Percentiles rank a stretch among this genome's conserved stretches.
phyloP scores from a whole-genome alignment of 1,140 invertebrate species.

The Ceratitis capitata region DNA sequence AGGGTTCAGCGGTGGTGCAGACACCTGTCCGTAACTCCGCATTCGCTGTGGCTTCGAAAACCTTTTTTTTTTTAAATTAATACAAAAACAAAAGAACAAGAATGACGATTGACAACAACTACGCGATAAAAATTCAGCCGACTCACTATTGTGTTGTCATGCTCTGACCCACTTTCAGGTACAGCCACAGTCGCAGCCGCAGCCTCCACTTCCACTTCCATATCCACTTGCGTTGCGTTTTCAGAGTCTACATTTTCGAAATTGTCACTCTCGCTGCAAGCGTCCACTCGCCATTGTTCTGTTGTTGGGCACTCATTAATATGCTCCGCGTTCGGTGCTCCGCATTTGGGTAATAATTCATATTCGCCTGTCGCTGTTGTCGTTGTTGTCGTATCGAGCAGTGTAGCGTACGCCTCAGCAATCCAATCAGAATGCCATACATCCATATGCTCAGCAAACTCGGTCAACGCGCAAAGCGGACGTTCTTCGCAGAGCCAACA shows the following conservation, averaged over 20 bases:
- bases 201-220: neutral
- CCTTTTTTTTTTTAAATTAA: neutral
- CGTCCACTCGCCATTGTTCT: neutral
- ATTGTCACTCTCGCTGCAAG: neutral
- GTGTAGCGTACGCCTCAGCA: neutral
- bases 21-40: neutral
- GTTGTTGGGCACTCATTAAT: neutral
- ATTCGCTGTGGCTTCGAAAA: neutral
- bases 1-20: neutral
- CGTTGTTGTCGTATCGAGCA: neutral
- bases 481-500: conserved; percentile 57
- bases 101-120: neutral
- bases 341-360: neutral
- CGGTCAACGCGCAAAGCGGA: conserved; percentile 53
- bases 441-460: conserved; percentile 58
- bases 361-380: neutral
- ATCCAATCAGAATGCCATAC: conserved; percentile 57
- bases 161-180: neutral
- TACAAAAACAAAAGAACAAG: neutral
- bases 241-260: neutral
- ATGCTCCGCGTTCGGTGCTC: conserved; percentile 12
- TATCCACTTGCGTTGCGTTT: neutral
- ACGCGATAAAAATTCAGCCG: no score
- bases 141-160: neutral
- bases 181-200: neutral